Evolutionary conservation across 2,797 vertebrate species (phyloP).

Genomic region (Amazona finschi): DNA sequence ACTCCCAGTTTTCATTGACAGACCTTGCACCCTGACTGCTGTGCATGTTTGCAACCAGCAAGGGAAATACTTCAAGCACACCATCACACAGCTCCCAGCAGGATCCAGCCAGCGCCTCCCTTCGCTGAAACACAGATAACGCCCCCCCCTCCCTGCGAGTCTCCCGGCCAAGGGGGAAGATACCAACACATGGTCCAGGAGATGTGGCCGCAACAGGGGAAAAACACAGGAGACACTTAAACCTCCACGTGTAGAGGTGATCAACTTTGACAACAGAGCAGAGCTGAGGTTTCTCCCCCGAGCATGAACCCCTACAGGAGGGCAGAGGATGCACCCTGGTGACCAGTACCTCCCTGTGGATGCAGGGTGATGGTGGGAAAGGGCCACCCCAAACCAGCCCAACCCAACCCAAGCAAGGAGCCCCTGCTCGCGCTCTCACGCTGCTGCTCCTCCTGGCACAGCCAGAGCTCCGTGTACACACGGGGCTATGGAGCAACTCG

Average conservation of each 20-base stretch:
- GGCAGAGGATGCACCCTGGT: not conserved
- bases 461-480: fast-evolving
- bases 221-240: fast-evolving
- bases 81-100: not conserved
- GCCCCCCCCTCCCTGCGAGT: fast-evolving
- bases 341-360: not conserved
- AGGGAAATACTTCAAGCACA: not conserved
- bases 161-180: not conserved
- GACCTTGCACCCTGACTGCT: not conserved
- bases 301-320: fast-evolving
- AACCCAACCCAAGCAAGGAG: not conserved
- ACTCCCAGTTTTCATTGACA: not conserved
- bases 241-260: not conserved
- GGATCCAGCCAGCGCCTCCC: not conserved
- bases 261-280: not conserved
- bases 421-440: fast-evolving
- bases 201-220: not conserved
- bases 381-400: not conserved
- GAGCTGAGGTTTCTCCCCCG: not conserved
- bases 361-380: not conserved
- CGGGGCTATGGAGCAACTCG: not conserved
- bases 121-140: not conserved
- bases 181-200: too few relatives aligned
- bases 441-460: not conserved
- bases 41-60: not conserved